A percentile compares a stretch with the other conserved stretches of the same genome.
These are phyloP conservation scores for Aspiorhynchus laticeps DNA, from an alignment of 2,113 vertebrate genomes.

Conservation along the genomic window DNA sequence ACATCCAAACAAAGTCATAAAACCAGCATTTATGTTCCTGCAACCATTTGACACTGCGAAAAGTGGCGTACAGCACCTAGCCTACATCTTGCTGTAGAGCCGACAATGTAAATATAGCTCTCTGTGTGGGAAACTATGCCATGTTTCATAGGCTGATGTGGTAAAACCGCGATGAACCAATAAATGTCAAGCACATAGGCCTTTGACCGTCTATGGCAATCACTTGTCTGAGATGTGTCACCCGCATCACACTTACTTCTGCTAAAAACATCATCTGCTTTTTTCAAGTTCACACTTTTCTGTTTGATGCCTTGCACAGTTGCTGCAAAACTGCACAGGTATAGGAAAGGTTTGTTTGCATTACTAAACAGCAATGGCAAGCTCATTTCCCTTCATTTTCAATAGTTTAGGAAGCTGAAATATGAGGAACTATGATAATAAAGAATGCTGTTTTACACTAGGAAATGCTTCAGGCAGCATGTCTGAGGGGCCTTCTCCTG, in stretches of 20 bases:
- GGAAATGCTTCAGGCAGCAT: slow-evolving; percentile 59
- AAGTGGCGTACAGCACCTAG: neutral
- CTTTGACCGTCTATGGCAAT: slow-evolving; percentile 1
- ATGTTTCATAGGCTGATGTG: neutral
- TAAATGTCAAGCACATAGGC: neutral
- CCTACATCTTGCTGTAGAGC: neutral
- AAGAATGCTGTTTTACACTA: slow-evolving; percentile 47
- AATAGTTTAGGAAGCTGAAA: neutral
- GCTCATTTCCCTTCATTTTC: neutral
- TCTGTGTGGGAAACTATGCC: neutral
- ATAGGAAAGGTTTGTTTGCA: neutral
- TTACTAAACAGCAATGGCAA: neutral
- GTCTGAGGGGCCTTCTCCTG: slow-evolving; percentile 56
- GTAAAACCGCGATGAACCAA: neutral
- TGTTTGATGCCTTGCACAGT: neutral
- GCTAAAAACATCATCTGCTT: neutral
- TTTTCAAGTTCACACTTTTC: slow-evolving; percentile 21
- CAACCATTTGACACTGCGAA: neutral
- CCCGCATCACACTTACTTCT: neutral
- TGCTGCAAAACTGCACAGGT: neutral
- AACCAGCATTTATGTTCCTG: neutral
- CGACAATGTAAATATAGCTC: neutral
- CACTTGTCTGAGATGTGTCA: neutral
- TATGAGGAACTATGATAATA: neutral
- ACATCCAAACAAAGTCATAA: neutral